Evolutionary conservation across 92 coral and sea anemone genomes (phyloP), one percentile per base, ranked within the genome.

Genomic region (Palythoa grandiflora): DNA sequence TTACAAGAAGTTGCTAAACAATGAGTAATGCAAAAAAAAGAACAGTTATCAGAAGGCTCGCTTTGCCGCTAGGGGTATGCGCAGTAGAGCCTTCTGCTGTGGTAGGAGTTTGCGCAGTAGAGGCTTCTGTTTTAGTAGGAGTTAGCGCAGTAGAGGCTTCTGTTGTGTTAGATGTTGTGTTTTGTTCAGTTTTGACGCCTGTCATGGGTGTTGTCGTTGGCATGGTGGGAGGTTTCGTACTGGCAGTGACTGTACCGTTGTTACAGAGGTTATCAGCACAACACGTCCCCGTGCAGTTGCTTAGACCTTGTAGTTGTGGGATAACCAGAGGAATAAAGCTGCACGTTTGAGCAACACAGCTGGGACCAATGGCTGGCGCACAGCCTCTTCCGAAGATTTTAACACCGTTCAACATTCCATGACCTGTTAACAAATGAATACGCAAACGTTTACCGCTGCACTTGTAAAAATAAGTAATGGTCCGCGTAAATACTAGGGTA

Each of bases 241-340:
- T 28, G 28, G 28, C 0, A 28, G 28, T 28, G 28, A 1, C 3
- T 1, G 53, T 10, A 5, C 5, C 19, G 4, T 15, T 48, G 78
- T 73, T 73, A 73, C 78, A 73, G 20, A 73, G 20, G 36, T 37
- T 5, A 7, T 8, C 15, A 20, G 9, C 15, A n/a, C 78, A 73
- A 28, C 78, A 73, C 17, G 47, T 2, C 1, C 78, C 78, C 2
- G 10, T 73, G 53, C 78, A 73, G 36, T 73, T 40, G 11, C 21
- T 73, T 16, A 73, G 5, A 6, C 55, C 78, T 44, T 6, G n/a
- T 1, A 73, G 35, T 8, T 73, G 35, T 2, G 55, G 36, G 16
- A 73, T 0, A 0, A 0, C 13, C 3, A 0, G 1, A 3, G 78
- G 12, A 1, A 14, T 21, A 0, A 44, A 1, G 4, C 2, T 0